phyloP scores from a whole-genome alignment of 2,888 invertebrate species.

The Pyrocoelia pectoralis region DNA sequence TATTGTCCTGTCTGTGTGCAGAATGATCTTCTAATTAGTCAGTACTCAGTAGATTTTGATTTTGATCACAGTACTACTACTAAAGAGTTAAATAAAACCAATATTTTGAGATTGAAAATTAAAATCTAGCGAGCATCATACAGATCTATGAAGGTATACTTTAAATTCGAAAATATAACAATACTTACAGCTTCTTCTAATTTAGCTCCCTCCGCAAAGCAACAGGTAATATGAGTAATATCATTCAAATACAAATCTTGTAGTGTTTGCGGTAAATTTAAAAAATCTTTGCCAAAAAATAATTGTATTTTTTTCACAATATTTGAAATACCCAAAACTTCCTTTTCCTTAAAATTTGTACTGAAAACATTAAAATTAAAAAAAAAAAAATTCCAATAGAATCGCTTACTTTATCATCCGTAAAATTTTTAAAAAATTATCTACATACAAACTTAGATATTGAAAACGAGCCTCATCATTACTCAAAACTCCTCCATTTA shows the following conservation, averaged over 20 bases:
- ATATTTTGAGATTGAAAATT: too few species aligned
- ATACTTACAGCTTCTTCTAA: constrained; percentile 69
- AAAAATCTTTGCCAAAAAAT: constrained; percentile 65
- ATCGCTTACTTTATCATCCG: constrained; percentile 45
- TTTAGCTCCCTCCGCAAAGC: constrained; percentile 70
- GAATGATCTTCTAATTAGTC: too few species aligned
- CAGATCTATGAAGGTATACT: too few species aligned
- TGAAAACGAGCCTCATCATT: constrained; percentile 61
- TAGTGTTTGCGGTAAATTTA: constrained; percentile 60
- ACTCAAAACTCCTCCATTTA: constrained; percentile 68
- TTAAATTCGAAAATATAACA: too few species aligned
- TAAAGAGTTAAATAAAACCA: too few species aligned
- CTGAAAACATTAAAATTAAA: constrained; percentile 52
- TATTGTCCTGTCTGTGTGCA: too few species aligned
- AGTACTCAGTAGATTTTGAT: too few species aligned
- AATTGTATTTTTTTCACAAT: constrained; percentile 70
- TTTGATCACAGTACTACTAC: too few species aligned
- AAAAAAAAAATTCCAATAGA: background rate
- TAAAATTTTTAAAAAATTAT: constrained; percentile 68
- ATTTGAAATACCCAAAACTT: constrained; percentile 73
- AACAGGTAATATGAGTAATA: constrained; percentile 69
- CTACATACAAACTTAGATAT: constrained; percentile 68
- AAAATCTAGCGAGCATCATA: too few species aligned
- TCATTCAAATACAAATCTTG: constrained; percentile 67
- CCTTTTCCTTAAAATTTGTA: constrained; percentile 68